Base-by-base conservation (phyloP, 92 coral and sea anemone genomes). In the Epizoanthus ramosus region DNA sequence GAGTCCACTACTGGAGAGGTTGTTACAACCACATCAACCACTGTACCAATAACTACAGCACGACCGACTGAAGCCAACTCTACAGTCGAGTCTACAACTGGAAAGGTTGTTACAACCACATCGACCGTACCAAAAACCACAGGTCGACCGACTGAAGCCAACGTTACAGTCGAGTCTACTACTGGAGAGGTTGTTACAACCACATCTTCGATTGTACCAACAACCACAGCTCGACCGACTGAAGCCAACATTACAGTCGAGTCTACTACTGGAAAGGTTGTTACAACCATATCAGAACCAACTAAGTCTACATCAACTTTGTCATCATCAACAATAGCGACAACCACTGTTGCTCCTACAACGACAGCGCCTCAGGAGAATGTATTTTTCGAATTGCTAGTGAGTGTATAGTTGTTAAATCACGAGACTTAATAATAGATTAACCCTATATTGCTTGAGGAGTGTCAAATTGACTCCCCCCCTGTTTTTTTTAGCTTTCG, bases 321-420 rank as follows among this genome's bases (percentile, higher is more conserved):
- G 18, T 19, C 81, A 8, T 35, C 81, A 9, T 33, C 81, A 21
- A 75, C 81, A 35, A 28, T 4, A 37, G 69, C 15, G n/a, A 37
- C 24, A 8, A 37, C 68, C 21, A 75, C 81, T 31, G 37, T 9
- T 19, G 18, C 35, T n/a, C 9, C 69, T 12, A 59, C 81, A 17
- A 75, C 81, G 37, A 60, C 33, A 2, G 19, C 39, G 22, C 81
- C 68, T 75, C 4, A 16, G 21, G 69, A 75, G 41, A 75, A 75
- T 3, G 14, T 37, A 53, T 59, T 58, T 33, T 75, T 58, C 33
- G 31, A 58, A 6, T 75, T 75, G 28, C 68, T 75, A 12, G 81
- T 75, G 63, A 39, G 81, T 59, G 37, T 16, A 14, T 1, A n/a
- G 7, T 9, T 39, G 6, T 57, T 31, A 5, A 22, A 8, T 15